A percentile compares a stretch with the other conserved stretches of the same genome.
Evolutionary conservation across 2,888 invertebrate species (phyloP).

Genomic region (Torymus tubicola): DNA sequence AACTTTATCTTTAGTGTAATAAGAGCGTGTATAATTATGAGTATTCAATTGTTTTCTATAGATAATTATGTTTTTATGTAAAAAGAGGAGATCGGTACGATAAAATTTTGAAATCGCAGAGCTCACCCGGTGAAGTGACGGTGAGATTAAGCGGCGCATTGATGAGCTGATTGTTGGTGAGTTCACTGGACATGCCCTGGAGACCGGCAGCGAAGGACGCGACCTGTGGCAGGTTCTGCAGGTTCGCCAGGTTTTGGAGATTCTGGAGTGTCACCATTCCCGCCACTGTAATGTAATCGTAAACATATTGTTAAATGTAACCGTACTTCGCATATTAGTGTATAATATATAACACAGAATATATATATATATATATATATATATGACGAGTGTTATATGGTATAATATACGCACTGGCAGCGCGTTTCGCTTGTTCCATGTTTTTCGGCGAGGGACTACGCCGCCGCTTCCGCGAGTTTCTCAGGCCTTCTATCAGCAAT

Average conservation of each 20-base stretch:
- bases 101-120: not conserved
- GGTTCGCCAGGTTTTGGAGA: conserved; percentile 87
- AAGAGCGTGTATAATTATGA: too few species aligned
- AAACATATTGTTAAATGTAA: not conserved
- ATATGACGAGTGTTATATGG: not conserved
- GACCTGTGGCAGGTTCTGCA: conserved; percentile 83
- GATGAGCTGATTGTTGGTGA: conserved; percentile 81
- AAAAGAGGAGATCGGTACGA: not conserved
- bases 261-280: conserved; percentile 86
- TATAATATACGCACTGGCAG: conserved; percentile 79
- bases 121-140: conserved; percentile 81
- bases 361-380: too few species aligned
- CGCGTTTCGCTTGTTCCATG: conserved; percentile 77
- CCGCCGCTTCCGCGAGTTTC: conserved; percentile 71
- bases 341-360: not conserved
- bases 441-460: conserved; percentile 73
- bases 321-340: not conserved
- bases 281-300: conserved; percentile 80
- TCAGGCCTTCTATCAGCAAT: conserved; percentile 72
- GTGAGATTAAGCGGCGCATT: conserved; percentile 91
- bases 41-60: too few species aligned
- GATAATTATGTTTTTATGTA: too few species aligned
- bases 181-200: conserved; percentile 79
- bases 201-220: conserved; percentile 81
- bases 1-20: too few species aligned